A percentile compares a stretch with the other conserved stretches of the same genome.
Conservation (phyloP, 2,797 vertebrate species). For the Sorex maritimensis region DNA sequence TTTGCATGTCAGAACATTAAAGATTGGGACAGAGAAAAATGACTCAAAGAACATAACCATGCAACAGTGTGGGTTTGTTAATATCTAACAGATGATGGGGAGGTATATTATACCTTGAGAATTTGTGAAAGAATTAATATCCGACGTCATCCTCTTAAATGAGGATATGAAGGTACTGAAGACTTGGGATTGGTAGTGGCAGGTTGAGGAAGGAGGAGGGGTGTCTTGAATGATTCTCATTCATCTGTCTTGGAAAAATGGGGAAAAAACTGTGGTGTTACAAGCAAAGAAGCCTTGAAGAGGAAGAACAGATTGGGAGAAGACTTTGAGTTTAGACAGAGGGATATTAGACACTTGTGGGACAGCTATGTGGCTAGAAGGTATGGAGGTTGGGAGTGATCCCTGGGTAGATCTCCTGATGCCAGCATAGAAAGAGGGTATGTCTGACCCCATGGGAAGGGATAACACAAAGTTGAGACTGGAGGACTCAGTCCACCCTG, state of each 20-base stretch:
- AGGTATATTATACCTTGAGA: background rate
- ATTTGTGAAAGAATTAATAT: too few species aligned
- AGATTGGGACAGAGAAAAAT: background rate
- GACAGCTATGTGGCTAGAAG: background rate
- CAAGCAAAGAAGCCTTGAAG: background rate
- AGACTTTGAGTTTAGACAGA: background rate
- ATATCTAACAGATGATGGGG: background rate
- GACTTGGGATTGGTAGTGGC: background rate
- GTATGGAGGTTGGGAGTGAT: background rate
- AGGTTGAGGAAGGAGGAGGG: background rate
- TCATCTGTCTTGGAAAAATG: background rate
- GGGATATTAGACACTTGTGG: background rate
- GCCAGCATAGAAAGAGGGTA: background rate
- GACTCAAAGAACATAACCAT: background rate
- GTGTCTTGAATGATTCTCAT: background rate
- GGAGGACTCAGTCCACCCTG: background rate
- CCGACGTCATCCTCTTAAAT: too few species aligned
- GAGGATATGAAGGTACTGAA: too few species aligned
- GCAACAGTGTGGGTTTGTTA: background rate
- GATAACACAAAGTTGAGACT: background rate
- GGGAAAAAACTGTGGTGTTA: background rate
- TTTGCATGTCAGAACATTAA: constrained; percentile 1
- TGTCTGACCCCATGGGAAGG: background rate
- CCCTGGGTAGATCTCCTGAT: background rate
- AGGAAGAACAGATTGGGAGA: background rate